These are phyloP conservation scores for Zelostemma sp. DNA, from an alignment of 1,140 invertebrate species.

Conservation along the genomic window DNA sequence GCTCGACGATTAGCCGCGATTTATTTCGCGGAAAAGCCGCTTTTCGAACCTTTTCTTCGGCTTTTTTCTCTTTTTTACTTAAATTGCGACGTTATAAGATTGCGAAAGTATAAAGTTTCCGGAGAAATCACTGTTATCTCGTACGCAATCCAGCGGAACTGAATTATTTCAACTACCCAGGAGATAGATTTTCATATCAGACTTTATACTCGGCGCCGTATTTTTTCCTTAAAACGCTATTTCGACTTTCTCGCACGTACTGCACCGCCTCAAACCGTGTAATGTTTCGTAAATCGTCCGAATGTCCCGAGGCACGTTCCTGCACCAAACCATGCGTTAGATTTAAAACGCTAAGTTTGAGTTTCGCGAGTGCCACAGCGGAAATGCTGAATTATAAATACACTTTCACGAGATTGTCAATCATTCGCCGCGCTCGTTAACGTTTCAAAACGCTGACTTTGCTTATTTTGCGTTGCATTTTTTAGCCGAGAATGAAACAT, in stretches of 20 bases:
- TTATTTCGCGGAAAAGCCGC: not conserved
- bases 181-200: not conserved
- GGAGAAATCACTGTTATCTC: not conserved
- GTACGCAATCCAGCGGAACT: not conserved
- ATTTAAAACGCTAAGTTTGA: no score
- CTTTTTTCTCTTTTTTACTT: no score
- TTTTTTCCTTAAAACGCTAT: not conserved
- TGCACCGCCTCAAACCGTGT: not conserved
- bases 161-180: not conserved
- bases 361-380: no score
- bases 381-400: no score
- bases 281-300: constrained; percentile 1
- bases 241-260: constrained; percentile 2
- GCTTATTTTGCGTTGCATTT: no score
- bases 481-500: no score
- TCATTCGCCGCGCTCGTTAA: no score
- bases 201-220: not conserved
- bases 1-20: not conserved
- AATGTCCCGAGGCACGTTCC: not conserved
- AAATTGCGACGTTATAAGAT: no score
- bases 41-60: no score
- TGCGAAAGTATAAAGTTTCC: no score
- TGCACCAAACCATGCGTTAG: not conserved
- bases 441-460: no score
- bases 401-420: no score